Base-by-base conservation (phyloP, 2,797 vertebrate genomes). In the Argya squamiceps region DNA sequence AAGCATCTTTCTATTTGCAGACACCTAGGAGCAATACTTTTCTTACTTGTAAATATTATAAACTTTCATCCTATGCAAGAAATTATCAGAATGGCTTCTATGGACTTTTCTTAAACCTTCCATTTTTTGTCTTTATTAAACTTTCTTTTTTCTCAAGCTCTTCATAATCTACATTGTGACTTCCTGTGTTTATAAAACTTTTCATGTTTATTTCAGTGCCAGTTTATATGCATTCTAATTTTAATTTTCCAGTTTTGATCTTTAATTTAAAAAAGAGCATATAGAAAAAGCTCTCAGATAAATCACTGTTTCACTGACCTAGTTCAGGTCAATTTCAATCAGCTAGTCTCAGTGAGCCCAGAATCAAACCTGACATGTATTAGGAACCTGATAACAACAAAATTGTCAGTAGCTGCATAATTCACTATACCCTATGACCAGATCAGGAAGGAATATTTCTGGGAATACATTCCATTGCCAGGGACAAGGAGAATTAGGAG, bases 101-200 rank as follows among this genome's bases (percentile, higher is more conserved):
- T 96, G 92, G 93, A 93, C 94, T 96, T 93, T 95, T 78, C 92
- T 93, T 81, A 80, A 94, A 93, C 32, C 60, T 97, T 85, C 91
- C 84, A 79, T 97, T 91, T 89, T 96, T 96, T 93, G 64, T 96
- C 88, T 97, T 95, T 96, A 96, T 96, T 97, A 96, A 97, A 92
- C 86, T 94, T 97, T 32, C 92, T 96, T 87, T 96, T 96, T 96
- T 91, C 95, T 97, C 92, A 95, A 87, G 62, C 88, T 97, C 95
- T 86, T 96, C 85, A 87, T 97, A 91, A 94, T 85, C 92, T 97
- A 75, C 96, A 95, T 96, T 93, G 60, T 97, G 85, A 96, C 88
- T 97, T 97, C 67, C 89, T 96, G 53, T 96, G 81, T 95, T 97
- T 95, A 70, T 91, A 84, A 97, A 96, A 96, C 58, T 74, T 91